Conservation (phyloP, 2,888 invertebrate genomes). For the Luperina nickerlii region DNA sequence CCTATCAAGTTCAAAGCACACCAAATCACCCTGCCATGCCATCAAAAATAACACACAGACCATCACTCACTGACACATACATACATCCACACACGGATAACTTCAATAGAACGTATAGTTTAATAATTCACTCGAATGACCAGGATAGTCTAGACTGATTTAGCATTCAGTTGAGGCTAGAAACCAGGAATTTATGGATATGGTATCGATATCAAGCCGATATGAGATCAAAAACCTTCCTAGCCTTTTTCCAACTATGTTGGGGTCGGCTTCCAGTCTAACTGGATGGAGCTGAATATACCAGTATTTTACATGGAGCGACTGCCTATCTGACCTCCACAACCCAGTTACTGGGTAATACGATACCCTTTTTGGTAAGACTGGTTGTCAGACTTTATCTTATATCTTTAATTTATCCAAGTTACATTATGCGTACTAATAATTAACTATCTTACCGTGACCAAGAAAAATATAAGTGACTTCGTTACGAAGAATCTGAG, state of each 20-base stretch:
- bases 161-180: slow-evolving; percentile 23
- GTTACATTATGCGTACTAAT: no score
- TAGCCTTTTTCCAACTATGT: no score
- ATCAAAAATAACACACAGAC: slow-evolving; percentile 30
- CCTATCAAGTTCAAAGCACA: background rate
- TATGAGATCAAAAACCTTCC: background rate
- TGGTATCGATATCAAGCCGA: slow-evolving; percentile 13
- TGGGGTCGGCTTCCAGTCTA: background rate
- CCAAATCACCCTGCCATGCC: background rate
- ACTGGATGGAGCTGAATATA: background rate
- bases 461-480: no score
- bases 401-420: no score
- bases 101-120: slow-evolving; percentile 43
- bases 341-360: background rate
- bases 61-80: background rate
- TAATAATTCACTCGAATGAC: slow-evolving; percentile 56
- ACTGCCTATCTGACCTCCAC: background rate
- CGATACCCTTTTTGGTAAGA: background rate
- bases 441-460: no score
- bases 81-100: background rate
- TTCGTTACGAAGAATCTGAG: no score
- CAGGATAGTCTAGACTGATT: slow-evolving; percentile 55
- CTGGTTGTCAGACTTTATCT: background rate
- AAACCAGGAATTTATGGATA: slow-evolving; percentile 20
- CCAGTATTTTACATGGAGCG: background rate